Conservation (phyloP, 2,888 invertebrate species). For the Drosophila conformis region DNA sequence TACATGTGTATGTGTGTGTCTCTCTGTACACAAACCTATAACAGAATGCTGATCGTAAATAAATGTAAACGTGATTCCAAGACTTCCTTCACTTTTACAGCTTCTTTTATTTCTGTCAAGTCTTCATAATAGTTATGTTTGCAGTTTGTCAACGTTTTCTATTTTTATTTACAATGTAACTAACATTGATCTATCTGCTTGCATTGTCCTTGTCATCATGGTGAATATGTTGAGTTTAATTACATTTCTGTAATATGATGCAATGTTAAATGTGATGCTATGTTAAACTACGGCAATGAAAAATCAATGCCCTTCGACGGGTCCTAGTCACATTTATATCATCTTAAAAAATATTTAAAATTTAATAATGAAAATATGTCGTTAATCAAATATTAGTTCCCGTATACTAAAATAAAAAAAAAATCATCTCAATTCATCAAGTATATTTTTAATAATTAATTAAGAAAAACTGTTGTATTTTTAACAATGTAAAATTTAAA, state of each 20-base stretch:
- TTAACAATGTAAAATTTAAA: neutral
- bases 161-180: neutral
- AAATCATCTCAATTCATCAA: neutral
- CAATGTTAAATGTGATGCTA: slow-evolving; percentile 29
- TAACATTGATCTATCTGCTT: neutral
- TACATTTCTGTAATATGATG: slow-evolving; percentile 14
- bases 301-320: neutral
- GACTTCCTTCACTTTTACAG: neutral
- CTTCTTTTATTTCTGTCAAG: neutral
- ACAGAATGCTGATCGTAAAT: neutral
- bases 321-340: neutral
- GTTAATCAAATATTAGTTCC: neutral
- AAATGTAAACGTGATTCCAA: neutral
- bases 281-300: slow-evolving; percentile 8
- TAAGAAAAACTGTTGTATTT: neutral
- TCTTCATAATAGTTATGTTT: neutral
- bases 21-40: neutral
- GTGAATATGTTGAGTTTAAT: slow-evolving; percentile 22
- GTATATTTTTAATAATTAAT: neutral
- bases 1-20: neutral
- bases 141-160: neutral
- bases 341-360: neutral
- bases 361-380: neutral
- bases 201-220: slow-evolving; percentile 22
- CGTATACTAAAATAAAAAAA: neutral